Evolutionary conservation across 2,113 vertebrate genomes (phyloP), one percentile per base, ranked within the genome.

Genomic region (Pseudorhombus dupliciocellatus): DNA sequence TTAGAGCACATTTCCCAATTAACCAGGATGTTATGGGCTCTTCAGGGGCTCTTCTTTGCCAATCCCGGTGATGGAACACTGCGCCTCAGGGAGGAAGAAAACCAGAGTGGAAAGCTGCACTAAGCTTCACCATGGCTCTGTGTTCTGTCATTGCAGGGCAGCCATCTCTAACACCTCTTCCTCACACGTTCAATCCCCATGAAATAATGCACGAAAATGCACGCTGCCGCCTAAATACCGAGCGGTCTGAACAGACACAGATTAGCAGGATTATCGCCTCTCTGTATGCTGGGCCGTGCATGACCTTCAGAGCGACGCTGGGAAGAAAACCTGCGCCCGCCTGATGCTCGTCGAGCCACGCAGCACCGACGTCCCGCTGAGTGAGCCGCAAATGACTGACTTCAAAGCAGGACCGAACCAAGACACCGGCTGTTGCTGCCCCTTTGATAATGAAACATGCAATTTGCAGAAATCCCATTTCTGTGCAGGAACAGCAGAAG

Each of bases 231-330:
- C 63, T 77, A 26, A 79, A 55, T 14, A 63, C 26, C 5, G 18
- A 25, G 58, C 69, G 2, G 62, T 37, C 68, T 55, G 65, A 76
- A 63, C 72, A 51, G 24, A 57, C 11, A 60, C 75, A 10, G 26
- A 81, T 79, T 85, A 79, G 73, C 21, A 0, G 68, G 83, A 88
- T 87, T 83, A 78, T 51, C 73, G 84, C 79, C 79, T 68, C 51
- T 66, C 75, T 5, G 78, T 31, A 77, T 79, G 72, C n/a, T 25
- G 78, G 75, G 70, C 69, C 7, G 24, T 68, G 79, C 75, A 60
- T 83, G 85, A 87, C 84, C 79, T 84, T 81, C 76, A 20, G 73
- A 73, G 51, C 58, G 40, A 42, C 14, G 5, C 44, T 20, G 3
- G 15, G 44, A 2, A 18, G 44, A 46, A 46, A 46, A 46, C 44